Evolutionary conservation across 2,113 vertebrate species (phyloP).

Genomic region (Engraulis encrasicolus): DNA sequence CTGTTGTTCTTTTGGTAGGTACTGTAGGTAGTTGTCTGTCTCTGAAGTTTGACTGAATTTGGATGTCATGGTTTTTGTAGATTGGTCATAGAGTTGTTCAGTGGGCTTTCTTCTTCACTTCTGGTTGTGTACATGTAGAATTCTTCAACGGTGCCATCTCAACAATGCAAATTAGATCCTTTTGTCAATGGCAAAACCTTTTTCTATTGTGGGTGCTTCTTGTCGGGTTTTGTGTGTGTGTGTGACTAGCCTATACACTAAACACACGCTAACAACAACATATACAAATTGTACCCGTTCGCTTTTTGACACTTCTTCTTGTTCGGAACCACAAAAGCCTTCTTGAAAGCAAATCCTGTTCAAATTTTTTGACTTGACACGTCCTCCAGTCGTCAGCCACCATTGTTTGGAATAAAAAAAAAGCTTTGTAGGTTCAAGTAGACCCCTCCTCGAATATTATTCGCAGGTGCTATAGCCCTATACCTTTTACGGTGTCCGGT

Average conservation of each 20-base stretch:
- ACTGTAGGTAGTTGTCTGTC: background rate
- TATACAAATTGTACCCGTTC: background rate
- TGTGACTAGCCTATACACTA: background rate
- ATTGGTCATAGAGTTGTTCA: too few relatives aligned
- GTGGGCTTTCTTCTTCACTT: too few relatives aligned
- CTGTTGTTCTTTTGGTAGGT: background rate
- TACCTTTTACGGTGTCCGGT: background rate
- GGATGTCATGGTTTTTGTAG: background rate
- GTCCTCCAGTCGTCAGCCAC: background rate
- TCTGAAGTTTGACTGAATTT: background rate
- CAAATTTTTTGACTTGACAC: constrained; percentile 5
- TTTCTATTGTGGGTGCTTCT: background rate
- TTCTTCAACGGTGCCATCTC: background rate
- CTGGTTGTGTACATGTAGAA: too few relatives aligned
- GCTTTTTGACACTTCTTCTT: background rate
- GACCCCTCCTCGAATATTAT: constrained; percentile 5
- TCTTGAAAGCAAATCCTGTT: background rate
- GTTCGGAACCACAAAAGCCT: background rate
- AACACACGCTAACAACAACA: background rate
- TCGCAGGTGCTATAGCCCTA: background rate
- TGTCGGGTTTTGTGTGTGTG: background rate
- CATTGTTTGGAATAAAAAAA: background rate
- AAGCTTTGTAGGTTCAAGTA: constrained; percentile 1
- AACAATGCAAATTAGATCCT: background rate
- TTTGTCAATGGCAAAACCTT: background rate